These are phyloP conservation scores for Chalcis sispes DNA, from an alignment of 2,888 invertebrate genomes.

Conservation along the genomic window DNA sequence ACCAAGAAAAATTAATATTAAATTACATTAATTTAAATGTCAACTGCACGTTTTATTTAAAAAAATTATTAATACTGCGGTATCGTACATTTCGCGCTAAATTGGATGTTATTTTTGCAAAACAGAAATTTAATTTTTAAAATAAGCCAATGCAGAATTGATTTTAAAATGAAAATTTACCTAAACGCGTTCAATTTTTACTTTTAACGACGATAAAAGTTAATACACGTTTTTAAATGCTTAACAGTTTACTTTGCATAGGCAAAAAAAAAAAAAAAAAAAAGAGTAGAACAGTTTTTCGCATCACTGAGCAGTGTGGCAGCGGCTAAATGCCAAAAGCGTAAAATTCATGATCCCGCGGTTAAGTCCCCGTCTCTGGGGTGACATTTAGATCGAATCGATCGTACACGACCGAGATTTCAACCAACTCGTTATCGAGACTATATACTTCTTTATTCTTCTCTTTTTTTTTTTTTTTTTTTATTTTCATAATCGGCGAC, in stretches of 20 bases:
- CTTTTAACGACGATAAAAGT: no score
- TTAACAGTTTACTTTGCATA: not conserved
- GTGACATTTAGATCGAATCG: slow-evolving; percentile 30
- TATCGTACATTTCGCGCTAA: no score
- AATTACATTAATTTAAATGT: no score
- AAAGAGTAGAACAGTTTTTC: slow-evolving; percentile 37
- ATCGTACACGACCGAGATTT: slow-evolving; percentile 22
- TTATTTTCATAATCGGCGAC: no score
- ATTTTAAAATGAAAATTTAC: no score
- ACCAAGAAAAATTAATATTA: no score
- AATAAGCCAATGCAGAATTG: no score
- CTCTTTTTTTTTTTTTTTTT: not conserved
- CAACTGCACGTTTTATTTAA: no score
- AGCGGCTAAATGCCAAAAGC: slow-evolving; percentile 20
- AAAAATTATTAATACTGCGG: no score
- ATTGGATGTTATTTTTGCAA: no score
- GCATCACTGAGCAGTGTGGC: slow-evolving; percentile 13
- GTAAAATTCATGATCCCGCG: slow-evolving; percentile 43
- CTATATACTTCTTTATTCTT: not conserved
- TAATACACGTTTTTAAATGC: not conserved
- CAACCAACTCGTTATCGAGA: not conserved
- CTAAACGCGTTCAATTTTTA: no score
- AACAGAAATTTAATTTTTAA: no score
- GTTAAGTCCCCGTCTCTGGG: not conserved
- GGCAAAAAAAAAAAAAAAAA: slow-evolving; percentile 24